Percentiles rank a stretch among this genome's conserved stretches.
Conservation (phyloP, 2,113 vertebrate genomes). For the Gymnorhina tibicen region DNA sequence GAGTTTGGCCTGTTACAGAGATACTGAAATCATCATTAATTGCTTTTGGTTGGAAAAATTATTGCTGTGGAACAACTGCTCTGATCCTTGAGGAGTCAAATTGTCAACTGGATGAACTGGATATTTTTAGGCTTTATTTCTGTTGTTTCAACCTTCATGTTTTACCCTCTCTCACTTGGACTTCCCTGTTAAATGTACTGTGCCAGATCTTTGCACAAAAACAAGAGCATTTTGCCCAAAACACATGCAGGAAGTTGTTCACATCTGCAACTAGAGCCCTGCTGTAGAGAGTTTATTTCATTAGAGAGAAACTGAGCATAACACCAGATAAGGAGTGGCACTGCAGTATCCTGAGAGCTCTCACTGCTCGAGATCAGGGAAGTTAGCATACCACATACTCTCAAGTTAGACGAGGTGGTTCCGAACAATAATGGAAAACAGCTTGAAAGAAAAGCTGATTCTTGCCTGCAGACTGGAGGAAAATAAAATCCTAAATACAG, state of each 20-base stretch:
- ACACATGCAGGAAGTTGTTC: background rate
- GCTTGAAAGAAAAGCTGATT: background rate
- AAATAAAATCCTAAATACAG: background rate
- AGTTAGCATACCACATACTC: background rate
- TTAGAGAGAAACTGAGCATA: background rate
- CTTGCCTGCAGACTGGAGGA: background rate
- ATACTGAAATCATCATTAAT: background rate
- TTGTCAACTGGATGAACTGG: background rate
- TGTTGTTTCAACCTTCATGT: background rate
- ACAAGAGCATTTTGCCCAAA: background rate
- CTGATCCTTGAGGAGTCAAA: background rate
- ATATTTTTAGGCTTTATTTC: background rate
- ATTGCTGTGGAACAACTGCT: background rate
- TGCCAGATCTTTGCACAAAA: background rate
- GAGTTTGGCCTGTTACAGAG: background rate
- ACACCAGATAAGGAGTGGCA: background rate
- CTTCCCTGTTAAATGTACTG: background rate
- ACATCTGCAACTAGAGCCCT: background rate
- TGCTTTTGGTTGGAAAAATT: background rate
- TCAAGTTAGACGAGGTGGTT: fast-evolving
- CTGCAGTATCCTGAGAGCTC: background rate
- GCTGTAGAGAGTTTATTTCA: background rate
- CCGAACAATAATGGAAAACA: background rate
- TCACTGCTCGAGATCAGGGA: background rate
- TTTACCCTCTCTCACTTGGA: background rate